phyloP scores from a whole-genome alignment of 2,113 vertebrate genomes.

The Oncorhynchus gorbuscha region DNA sequence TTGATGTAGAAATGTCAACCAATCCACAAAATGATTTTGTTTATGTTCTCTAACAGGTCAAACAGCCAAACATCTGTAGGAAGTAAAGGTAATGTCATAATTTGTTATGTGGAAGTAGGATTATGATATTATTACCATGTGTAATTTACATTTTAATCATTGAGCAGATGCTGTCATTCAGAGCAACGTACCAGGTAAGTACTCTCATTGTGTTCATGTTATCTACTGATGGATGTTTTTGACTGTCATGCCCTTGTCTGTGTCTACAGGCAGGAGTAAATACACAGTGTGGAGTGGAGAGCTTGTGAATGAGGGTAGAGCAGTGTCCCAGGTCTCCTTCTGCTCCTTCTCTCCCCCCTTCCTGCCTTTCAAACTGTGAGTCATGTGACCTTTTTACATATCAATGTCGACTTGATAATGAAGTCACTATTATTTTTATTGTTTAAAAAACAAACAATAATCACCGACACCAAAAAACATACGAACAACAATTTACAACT shows the following conservation, averaged over 20 bases:
- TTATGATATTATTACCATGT: neutral
- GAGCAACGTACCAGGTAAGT: too few relatives aligned
- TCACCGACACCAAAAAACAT: too few relatives aligned
- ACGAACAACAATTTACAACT: too few relatives aligned
- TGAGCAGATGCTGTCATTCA: too few relatives aligned
- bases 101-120: neutral
- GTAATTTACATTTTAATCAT: too few relatives aligned
- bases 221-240: neutral
- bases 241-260: slow-evolving; percentile 20
- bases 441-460: too few relatives aligned
- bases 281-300: slow-evolving; percentile 90
- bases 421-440: too few relatives aligned
- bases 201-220: slow-evolving; percentile 10
- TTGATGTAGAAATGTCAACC: too few relatives aligned
- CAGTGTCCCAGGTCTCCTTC: slow-evolving; percentile 81
- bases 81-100: slow-evolving; percentile 72
- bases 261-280: slow-evolving; percentile 70
- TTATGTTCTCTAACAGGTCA: slow-evolving; percentile 68
- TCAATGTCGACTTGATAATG: neutral
- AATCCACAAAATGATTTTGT: neutral
- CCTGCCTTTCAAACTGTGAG: slow-evolving; percentile 92
- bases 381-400: slow-evolving; percentile 33
- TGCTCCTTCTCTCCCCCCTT: slow-evolving; percentile 77
- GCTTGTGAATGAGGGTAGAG: slow-evolving; percentile 80
- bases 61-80: slow-evolving; percentile 76